These are phyloP conservation scores for Epicauta chinensis DNA, from an alignment of 1,140 invertebrate genomes.

Conservation along the genomic window DNA sequence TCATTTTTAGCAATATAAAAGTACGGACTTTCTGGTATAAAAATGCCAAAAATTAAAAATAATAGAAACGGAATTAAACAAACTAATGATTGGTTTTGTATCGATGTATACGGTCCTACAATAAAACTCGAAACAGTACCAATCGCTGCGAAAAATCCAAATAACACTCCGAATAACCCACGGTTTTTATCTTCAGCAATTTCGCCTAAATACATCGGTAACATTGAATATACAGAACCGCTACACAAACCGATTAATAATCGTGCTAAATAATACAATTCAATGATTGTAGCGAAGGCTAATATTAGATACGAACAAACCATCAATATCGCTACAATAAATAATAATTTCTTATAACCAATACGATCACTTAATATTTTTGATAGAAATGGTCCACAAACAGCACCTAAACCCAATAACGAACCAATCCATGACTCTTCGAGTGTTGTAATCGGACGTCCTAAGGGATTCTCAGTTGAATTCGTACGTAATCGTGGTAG, in stretches of 20 bases:
- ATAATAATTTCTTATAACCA: conserved; percentile 45
- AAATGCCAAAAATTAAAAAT: conserved; percentile 47
- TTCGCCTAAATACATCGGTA: too few species aligned
- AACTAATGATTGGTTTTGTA: conserved; percentile 47
- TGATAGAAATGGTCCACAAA: conserved; percentile 48
- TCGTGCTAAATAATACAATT: conserved; percentile 39
- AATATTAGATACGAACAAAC: conserved; percentile 41
- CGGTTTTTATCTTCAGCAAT: conserved; percentile 38
- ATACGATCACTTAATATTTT: conserved; percentile 57
- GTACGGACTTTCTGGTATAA: conserved; percentile 67
- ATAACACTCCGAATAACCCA: conserved; percentile 20
- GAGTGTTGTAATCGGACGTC: conserved; percentile 39
- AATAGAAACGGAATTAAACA: conserved; percentile 42
- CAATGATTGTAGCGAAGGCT: conserved; percentile 38
- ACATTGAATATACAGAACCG: conserved; percentile 45
- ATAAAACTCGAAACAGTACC: conserved; percentile 43
- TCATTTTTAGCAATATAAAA: too few species aligned
- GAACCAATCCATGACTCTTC: conserved; percentile 75
- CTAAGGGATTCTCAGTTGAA: conserved; percentile 31
- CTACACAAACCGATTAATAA: conserved; percentile 43
- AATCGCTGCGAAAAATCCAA: conserved; percentile 16
- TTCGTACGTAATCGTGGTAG: conserved; percentile 48
- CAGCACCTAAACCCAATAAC: conserved; percentile 68
- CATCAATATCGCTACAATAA: conserved; percentile 39
- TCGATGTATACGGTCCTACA: conserved; percentile 53